A percentile compares a stretch with the other conserved stretches of the same genome.
These are phyloP conservation scores for Prinia subflava DNA, from an alignment of 2,113 vertebrate species.

Conservation along the genomic window DNA sequence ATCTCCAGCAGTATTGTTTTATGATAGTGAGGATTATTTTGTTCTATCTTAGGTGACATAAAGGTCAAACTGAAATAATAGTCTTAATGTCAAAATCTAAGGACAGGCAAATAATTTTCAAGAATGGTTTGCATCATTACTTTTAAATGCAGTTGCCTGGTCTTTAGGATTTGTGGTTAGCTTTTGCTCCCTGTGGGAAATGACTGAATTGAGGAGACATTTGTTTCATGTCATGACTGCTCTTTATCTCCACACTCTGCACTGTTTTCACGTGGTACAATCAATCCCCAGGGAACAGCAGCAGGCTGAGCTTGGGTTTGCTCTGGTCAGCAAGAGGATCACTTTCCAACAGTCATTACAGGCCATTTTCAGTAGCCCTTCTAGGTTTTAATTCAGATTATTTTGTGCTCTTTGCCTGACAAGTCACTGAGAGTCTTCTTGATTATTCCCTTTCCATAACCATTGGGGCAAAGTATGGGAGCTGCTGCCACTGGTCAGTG, in stretches of 20 bases:
- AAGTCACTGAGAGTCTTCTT: neutral
- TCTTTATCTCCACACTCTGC: neutral
- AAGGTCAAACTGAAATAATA: conserved; percentile 16
- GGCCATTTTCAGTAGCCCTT: neutral
- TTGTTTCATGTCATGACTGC: neutral
- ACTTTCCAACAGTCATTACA: neutral
- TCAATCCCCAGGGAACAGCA: neutral
- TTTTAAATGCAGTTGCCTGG: conserved; percentile 22
- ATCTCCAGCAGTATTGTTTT: neutral
- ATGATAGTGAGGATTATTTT: neutral
- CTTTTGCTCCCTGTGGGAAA: conserved; percentile 28
- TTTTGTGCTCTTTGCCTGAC: neutral
- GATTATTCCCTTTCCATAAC: neutral
- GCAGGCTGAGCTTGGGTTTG: neutral
- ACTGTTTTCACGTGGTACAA: neutral
- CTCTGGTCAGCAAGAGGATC: neutral
- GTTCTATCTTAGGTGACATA: neutral
- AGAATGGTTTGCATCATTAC: conserved; percentile 14
- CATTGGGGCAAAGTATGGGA: neutral
- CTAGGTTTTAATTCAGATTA: neutral
- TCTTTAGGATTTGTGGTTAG: conserved; percentile 16
- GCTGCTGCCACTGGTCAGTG: neutral
- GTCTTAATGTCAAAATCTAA: neutral
- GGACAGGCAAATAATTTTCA: conserved; percentile 9
- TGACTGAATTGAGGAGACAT: conserved; percentile 34